phyloP scores from a whole-genome alignment of 2,797 vertebrate species.

The Cirrhinus molitorella region DNA sequence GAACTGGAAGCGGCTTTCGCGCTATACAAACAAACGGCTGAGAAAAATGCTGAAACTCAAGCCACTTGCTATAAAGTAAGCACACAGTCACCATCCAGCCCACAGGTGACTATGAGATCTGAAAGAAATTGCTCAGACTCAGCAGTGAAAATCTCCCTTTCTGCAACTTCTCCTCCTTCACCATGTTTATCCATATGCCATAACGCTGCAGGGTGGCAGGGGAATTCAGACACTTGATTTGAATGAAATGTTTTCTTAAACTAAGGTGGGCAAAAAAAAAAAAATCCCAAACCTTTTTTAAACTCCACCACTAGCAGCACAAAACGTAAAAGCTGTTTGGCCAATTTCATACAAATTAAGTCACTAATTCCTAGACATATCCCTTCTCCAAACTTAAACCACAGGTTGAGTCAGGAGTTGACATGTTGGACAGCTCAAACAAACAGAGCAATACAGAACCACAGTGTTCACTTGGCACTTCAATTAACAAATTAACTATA shows the following conservation, averaged over 20 bases:
- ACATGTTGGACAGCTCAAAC: neutral
- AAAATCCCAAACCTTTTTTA: neutral
- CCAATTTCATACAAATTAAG: neutral
- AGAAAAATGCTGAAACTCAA: conserved; percentile 79
- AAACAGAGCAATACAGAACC: conserved; percentile 52
- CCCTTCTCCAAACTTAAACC: neutral
- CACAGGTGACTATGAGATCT: conserved; percentile 67
- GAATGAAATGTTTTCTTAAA: conserved; percentile 11
- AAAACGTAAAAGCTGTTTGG: neutral
- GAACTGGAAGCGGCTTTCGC: conserved; percentile 70
- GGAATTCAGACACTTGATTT: neutral
- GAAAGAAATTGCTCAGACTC: neutral
- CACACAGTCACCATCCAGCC: conserved; percentile 66
- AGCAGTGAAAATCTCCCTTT: conserved; percentile 56
- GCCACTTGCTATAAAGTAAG: conserved; percentile 72
- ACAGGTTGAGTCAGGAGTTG: neutral
- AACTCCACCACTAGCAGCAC: neutral
- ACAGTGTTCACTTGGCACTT: conserved; percentile 57
- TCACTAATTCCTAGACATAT: neutral
- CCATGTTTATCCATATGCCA: conserved; percentile 13
- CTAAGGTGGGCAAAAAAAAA: neutral
- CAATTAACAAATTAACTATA: conserved; percentile 10
- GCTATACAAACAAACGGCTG: conserved; percentile 72
- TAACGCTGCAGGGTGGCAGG: neutral
- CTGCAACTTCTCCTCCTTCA: neutral